Conservation (phyloP, 2,797 vertebrate species). For the Adelosebastes latens region DNA sequence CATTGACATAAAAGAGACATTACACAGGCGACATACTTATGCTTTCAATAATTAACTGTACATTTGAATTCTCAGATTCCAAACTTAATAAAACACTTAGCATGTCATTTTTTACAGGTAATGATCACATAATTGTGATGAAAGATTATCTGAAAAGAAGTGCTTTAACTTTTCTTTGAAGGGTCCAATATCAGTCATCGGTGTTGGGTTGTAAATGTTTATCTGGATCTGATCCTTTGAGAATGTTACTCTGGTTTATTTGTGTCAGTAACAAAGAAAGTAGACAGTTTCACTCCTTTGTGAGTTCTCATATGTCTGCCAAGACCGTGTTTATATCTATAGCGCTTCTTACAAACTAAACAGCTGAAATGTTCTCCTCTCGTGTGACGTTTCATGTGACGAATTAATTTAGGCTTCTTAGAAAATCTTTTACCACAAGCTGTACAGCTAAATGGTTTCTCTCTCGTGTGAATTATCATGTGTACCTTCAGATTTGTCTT, state of each 20-base stretch:
- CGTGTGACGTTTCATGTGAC: not conserved
- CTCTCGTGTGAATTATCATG: not conserved
- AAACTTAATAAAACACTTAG: too few species aligned
- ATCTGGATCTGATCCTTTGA: not conserved
- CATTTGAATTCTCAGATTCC: not conserved
- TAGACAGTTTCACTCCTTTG: not conserved
- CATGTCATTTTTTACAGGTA: too few species aligned
- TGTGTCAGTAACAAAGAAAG: not conserved
- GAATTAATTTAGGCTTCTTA: not conserved
- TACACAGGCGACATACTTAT: too few species aligned
- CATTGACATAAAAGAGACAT: too few species aligned
- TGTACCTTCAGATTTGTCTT: not conserved
- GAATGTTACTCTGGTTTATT: not conserved
- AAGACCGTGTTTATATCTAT: too few species aligned
- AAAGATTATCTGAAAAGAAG: not conserved
- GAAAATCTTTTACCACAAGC: not conserved
- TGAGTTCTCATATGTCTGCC: not conserved
- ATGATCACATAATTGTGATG: too few species aligned
- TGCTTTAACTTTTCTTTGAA: not conserved
- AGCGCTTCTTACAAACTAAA: not conserved
- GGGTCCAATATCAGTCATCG: not conserved
- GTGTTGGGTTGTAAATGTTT: too few species aligned
- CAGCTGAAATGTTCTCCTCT: not conserved
- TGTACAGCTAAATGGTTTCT: not conserved
- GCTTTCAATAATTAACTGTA: too few species aligned